These are phyloP conservation scores for Pseudorhiza aurosa DNA, from an alignment of 30 jellyfish, hydroid and myxozoan genomes.

Conservation along the genomic window DNA sequence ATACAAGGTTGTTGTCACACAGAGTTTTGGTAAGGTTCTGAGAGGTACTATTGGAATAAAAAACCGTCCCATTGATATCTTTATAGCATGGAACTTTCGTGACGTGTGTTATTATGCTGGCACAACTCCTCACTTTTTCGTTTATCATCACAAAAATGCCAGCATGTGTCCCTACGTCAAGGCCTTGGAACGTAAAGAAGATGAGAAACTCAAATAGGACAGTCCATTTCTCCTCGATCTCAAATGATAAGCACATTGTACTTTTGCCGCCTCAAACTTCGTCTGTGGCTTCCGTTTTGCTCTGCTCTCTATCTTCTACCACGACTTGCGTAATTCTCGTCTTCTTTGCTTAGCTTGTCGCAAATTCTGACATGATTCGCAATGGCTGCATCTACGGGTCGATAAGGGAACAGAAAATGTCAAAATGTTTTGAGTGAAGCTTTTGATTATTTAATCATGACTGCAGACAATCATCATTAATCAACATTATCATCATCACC, in stretches of 20 bases:
- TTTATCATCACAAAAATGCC: conserved; percentile 78
- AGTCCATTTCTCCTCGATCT: conserved; percentile 81
- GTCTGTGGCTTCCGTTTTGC: too few species aligned
- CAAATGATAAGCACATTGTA: conserved; percentile 91
- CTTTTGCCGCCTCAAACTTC: too few species aligned
- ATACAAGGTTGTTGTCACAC: conserved; percentile 22
- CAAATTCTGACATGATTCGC: too few species aligned
- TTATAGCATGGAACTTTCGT: conserved; percentile 48
- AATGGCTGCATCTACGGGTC: too few species aligned
- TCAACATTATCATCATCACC: too few species aligned
- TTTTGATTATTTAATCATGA: too few species aligned
- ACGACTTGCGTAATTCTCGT: too few species aligned
- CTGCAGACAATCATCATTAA: too few species aligned
- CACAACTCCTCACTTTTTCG: conserved; percentile 51
- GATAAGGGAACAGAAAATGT: too few species aligned
- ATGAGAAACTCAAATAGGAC: conserved; percentile 83
- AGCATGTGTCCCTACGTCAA: conserved; percentile 85
- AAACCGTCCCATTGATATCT: conserved; percentile 55
- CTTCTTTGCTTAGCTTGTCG: too few species aligned
- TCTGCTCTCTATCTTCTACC: too few species aligned
- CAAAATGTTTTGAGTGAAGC: too few species aligned
- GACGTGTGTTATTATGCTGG: neutral
- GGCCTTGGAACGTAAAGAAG: conserved; percentile 74
- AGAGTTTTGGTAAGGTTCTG: conserved; percentile 28
- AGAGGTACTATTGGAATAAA: conserved; percentile 19